phyloP scores from a whole-genome alignment of 2,797 vertebrate species.

The Eulemur albifrons region DNA sequence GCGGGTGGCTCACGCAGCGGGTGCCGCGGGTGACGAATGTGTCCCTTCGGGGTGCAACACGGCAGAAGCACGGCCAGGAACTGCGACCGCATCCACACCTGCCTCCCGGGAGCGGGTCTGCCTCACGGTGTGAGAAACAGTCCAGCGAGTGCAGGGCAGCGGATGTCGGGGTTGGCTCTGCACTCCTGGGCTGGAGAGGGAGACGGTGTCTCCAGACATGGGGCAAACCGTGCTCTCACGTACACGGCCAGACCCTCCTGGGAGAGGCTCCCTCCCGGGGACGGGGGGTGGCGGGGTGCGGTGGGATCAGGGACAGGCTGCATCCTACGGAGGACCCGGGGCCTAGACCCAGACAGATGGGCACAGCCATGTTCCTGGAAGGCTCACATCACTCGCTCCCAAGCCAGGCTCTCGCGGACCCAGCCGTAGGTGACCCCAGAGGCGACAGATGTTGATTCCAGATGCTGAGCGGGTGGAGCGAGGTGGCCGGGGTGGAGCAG shows the following conservation, averaged over 20 bases:
- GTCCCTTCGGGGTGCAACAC: neutral
- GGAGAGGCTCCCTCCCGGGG: neutral
- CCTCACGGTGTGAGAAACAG: too few relatives aligned
- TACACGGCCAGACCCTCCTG: neutral
- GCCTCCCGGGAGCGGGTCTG: neutral
- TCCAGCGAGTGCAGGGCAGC: too few relatives aligned
- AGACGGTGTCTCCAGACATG: neutral
- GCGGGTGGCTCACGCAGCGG: neutral
- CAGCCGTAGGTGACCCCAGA: neutral
- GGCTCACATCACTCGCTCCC: neutral
- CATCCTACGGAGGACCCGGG: neutral
- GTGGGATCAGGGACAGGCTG: neutral
- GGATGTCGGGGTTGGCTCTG: neutral
- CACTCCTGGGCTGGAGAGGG: neutral
- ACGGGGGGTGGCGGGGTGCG: too few relatives aligned
- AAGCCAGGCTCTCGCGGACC: too few relatives aligned
- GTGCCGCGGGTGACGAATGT: neutral
- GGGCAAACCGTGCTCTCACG: neutral
- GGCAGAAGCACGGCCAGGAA: neutral
- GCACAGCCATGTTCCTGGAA: neutral
- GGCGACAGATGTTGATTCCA: neutral
- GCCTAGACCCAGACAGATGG: too few relatives aligned
- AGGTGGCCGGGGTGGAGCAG: neutral
- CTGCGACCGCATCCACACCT: fast-evolving
- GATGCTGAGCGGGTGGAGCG: neutral